phyloP scores from a whole-genome alignment of 2,113 vertebrate species.

The Haemorhous mexicanus region DNA sequence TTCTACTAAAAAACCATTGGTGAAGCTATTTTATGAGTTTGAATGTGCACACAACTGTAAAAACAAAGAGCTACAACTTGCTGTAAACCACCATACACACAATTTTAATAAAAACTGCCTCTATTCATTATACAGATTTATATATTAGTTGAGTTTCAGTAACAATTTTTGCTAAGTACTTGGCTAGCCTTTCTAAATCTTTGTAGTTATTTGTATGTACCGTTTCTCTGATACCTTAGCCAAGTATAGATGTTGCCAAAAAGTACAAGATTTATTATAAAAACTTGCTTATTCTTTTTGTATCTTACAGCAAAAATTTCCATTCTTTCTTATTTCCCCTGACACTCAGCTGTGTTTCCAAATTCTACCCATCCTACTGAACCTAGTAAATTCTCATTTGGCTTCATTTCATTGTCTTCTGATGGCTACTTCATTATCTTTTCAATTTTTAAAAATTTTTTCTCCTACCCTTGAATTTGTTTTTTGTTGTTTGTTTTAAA shows the following conservation, averaged over 20 bases:
- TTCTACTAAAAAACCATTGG: neutral
- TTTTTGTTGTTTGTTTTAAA: neutral
- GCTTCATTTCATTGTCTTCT: neutral
- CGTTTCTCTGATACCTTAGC: neutral
- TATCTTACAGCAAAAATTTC: neutral
- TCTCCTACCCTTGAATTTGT: accelerated
- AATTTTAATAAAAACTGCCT: neutral
- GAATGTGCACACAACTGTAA: neutral
- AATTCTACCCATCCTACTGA: neutral
- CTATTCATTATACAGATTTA: neutral
- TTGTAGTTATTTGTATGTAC: neutral
- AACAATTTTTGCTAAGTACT: neutral
- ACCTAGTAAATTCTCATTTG: neutral
- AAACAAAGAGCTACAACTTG: neutral
- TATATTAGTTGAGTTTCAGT: neutral
- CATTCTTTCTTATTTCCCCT: neutral
- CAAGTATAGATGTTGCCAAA: neutral
- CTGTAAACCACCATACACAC: neutral
- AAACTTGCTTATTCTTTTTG: neutral
- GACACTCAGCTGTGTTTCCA: neutral
- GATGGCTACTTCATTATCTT: neutral
- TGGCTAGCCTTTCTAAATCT: neutral
- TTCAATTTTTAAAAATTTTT: neutral
- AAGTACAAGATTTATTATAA: neutral
- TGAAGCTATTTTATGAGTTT: neutral